A percentile compares a stretch with the other conserved stretches of the same genome.
phyloP scores from a whole-genome alignment of 1,140 invertebrate genomes.

The Vollenhovia emeryi region DNA sequence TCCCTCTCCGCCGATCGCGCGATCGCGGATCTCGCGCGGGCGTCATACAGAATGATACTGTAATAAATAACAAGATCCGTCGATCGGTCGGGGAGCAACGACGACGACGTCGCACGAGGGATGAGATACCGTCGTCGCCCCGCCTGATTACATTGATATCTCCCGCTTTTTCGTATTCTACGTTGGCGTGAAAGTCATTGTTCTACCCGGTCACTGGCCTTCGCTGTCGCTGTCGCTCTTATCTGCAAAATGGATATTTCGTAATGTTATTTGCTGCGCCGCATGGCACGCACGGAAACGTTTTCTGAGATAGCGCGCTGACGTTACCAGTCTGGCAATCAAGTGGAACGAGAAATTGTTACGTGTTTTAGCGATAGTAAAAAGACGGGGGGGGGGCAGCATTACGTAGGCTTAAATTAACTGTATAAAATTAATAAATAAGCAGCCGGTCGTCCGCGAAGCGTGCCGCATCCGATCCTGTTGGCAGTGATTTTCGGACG shows the following conservation, averaged over 20 bases:
- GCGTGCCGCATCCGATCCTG: constrained; percentile 29
- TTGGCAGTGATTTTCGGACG: constrained; percentile 40
- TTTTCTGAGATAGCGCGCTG: constrained; percentile 26
- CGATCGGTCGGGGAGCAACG: constrained; percentile 52
- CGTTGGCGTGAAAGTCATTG: constrained; percentile 59
- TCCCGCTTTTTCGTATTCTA: constrained; percentile 59
- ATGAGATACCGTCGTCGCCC: constrained; percentile 49
- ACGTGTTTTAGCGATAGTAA: constrained; percentile 40
- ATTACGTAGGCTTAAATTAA: constrained; percentile 20
- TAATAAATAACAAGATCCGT: constrained; percentile 64
- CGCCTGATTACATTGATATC: constrained; percentile 55
- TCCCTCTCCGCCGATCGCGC: background rate
- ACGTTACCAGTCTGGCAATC: background rate
- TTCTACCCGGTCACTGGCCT: constrained; percentile 88
- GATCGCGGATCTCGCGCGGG: constrained; percentile 26
- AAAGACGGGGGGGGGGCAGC: background rate
- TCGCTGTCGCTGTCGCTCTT: constrained; percentile 97
- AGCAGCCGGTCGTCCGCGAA: constrained; percentile 8
- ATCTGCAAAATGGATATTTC: constrained; percentile 87
- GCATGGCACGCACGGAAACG: constrained; percentile 3
- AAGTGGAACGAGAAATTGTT: constrained; percentile 31
- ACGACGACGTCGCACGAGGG: constrained; percentile 47
- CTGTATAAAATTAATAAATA: constrained; percentile 32
- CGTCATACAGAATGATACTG: constrained; percentile 4
- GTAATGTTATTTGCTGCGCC: constrained; percentile 48